Conservation (phyloP, 2,113 vertebrate species). For the Carassius auratus region DNA sequence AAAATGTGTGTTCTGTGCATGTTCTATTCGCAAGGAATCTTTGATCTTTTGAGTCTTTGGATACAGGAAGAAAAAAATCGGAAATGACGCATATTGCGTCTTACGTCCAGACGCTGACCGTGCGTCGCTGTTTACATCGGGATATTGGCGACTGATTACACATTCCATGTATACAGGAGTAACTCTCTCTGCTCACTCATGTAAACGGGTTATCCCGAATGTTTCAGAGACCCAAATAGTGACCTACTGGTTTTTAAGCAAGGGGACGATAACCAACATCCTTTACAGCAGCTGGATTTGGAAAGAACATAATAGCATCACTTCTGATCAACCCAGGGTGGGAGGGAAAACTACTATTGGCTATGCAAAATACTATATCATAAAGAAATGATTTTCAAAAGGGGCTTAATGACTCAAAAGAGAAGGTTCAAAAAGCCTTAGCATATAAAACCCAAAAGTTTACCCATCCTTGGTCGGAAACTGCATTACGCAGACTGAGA, state of each 20-base stretch:
- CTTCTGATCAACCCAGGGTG: background rate
- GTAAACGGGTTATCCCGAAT: too few species aligned
- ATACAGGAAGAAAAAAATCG: too few species aligned
- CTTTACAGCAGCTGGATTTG: conserved; percentile 43
- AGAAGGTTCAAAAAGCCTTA: conserved; percentile 8
- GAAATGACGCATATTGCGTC: too few species aligned
- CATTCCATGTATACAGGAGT: too few species aligned
- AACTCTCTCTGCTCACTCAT: too few species aligned
- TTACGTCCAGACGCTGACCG: too few species aligned
- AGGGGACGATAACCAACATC: conserved; percentile 36
- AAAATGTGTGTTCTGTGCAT: too few species aligned
- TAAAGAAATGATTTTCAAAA: background rate
- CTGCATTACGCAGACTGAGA: conserved; percentile 29
- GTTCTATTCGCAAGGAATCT: too few species aligned
- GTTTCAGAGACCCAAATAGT: too few species aligned
- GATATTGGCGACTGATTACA: too few species aligned
- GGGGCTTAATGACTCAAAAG: background rate
- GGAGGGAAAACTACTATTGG: background rate
- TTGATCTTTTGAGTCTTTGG: too few species aligned
- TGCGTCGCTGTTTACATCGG: too few species aligned
- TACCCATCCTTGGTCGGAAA: conserved; percentile 45
- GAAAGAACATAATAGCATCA: conserved; percentile 40
- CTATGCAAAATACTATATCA: background rate
- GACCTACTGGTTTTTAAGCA: background rate
- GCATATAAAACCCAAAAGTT: conserved; percentile 10